These are phyloP conservation scores for Anthophora plumipes DNA, from an alignment of 2,888 invertebrate species.

Conservation along the genomic window DNA sequence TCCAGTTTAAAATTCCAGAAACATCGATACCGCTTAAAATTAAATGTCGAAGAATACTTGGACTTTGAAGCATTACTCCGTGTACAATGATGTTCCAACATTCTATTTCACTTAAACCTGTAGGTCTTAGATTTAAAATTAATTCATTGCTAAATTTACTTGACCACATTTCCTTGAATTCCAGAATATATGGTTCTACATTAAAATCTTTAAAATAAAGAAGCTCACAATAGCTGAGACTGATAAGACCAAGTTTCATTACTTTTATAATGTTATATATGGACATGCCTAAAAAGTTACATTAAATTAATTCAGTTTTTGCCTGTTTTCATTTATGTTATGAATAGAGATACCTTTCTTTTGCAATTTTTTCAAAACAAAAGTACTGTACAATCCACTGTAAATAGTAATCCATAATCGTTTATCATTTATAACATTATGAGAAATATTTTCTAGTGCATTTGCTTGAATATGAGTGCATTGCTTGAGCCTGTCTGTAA, in stretches of 20 bases:
- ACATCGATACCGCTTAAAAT: conserved; percentile 64
- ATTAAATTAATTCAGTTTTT: background rate
- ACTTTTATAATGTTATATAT: conserved; percentile 62
- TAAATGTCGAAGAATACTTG: conserved; percentile 51
- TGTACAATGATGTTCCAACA: conserved; percentile 61
- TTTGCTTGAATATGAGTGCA: background rate
- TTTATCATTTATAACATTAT: background rate
- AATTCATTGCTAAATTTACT: conserved; percentile 48
- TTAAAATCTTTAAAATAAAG: conserved; percentile 58
- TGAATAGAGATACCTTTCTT: conserved; percentile 52
- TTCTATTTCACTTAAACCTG: conserved; percentile 57
- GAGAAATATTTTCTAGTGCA: background rate
- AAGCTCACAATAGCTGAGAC: conserved; percentile 55
- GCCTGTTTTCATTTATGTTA: background rate
- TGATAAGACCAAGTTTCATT: conserved; percentile 70
- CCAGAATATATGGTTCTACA: conserved; percentile 29
- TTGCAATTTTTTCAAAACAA: conserved; percentile 57
- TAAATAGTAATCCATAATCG: conserved; percentile 48
- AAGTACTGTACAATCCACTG: conserved; percentile 66
- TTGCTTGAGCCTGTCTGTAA: conserved; percentile 43
- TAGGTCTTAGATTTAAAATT: conserved; percentile 56
- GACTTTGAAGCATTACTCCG: conserved; percentile 64
- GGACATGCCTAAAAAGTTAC: conserved; percentile 64
- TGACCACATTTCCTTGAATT: conserved; percentile 40
- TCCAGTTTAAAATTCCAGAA: conserved; percentile 70